Percentiles rank a stretch among this genome's conserved stretches.
Conservation (phyloP, 2,888 invertebrate genomes). For the Tachystola acroxantha region DNA sequence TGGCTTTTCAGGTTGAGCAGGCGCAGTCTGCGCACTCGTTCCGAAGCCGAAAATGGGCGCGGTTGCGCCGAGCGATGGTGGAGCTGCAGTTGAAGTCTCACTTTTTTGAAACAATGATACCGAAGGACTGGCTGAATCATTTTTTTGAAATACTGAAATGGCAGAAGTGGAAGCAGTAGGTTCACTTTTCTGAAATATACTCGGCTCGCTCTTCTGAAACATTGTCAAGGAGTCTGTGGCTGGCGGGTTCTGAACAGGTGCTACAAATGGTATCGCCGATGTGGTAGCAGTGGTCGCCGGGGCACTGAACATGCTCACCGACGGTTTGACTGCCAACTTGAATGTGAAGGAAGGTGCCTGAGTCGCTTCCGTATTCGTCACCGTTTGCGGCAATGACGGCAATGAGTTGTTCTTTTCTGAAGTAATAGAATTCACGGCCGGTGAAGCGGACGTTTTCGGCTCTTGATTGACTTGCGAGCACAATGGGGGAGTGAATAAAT, state of each 20-base stretch:
- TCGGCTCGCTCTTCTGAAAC: no score
- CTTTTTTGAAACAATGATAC: slow-evolving; percentile 28
- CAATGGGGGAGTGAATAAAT: neutral
- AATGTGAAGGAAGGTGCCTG: slow-evolving; percentile 27
- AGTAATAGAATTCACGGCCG: neutral
- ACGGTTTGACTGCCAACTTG: neutral
- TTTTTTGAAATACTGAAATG: slow-evolving; percentile 28
- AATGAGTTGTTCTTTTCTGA: slow-evolving; percentile 13
- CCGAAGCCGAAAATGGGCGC: slow-evolving; percentile 51
- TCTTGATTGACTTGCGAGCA: neutral
- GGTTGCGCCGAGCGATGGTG: slow-evolving; percentile 13
- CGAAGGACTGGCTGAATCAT: slow-evolving; percentile 18
- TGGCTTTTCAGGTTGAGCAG: slow-evolving; percentile 34
- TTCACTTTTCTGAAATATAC: neutral
- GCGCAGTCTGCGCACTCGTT: slow-evolving; percentile 17
- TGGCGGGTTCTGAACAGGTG: slow-evolving; percentile 10
- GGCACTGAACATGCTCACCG: neutral
- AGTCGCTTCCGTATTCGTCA: slow-evolving; percentile 12
- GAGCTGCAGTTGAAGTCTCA: slow-evolving; percentile 17
- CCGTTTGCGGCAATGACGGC: neutral
- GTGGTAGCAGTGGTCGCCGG: neutral
- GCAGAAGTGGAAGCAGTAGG: slow-evolving; percentile 15
- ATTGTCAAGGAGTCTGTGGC: no score
- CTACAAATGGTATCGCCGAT: slow-evolving; percentile 14
- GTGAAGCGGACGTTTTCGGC: neutral